Base-by-base conservation (phyloP, 2,888 invertebrate species). In the Eilema depressum region DNA sequence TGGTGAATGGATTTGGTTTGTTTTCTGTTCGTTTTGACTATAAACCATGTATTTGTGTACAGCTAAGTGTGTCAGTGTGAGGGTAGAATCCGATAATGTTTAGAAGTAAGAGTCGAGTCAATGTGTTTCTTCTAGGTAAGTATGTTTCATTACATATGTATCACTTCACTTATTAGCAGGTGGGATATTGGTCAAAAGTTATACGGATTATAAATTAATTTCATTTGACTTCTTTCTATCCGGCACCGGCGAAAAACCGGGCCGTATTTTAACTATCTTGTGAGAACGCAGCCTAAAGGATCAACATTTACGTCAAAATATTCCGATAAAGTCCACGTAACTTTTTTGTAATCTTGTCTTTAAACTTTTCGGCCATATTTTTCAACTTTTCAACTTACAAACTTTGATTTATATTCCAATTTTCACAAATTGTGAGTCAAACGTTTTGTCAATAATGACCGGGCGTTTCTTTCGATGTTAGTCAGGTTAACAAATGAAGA, bases 381-480 rank as follows among this genome's bases (percentile, higher is more conserved):
- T 59, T 33, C 63, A 70, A 30, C 30, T 63, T 63, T 59, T 25
- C 67, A 68, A 62, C 33, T 71, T 67, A 65, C 60, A 71, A 79
- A 68, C 59, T 71, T 41, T 72, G 69, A 76, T 76, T 75, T 68
- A 66, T 69, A 63, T 73, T 74, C 69, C 65, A 71, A 78, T 76
- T 74, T 72, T 53, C 73, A 59, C 59, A 25, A 20, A 12, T 59
- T 17, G 14, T 26, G 25, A 59, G 25, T 59, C 26, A 59, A 59
- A 28, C 14, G 26, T 17, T 59, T 59, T 59, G 59, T 26, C 59
- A 28, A 26, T 59, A 47, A 47, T 47, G 47, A 53, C 1, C 8
- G 53, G n/a, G 53, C 53, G n/a, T 53, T 53, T 53, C n/a, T 53
- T 53, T 53, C 53, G 53, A n/a, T 53, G 53, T 53, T 10, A 53